Conservation (phyloP, 2,888 invertebrate genomes). For the Koerneria pararmatus region DNA sequence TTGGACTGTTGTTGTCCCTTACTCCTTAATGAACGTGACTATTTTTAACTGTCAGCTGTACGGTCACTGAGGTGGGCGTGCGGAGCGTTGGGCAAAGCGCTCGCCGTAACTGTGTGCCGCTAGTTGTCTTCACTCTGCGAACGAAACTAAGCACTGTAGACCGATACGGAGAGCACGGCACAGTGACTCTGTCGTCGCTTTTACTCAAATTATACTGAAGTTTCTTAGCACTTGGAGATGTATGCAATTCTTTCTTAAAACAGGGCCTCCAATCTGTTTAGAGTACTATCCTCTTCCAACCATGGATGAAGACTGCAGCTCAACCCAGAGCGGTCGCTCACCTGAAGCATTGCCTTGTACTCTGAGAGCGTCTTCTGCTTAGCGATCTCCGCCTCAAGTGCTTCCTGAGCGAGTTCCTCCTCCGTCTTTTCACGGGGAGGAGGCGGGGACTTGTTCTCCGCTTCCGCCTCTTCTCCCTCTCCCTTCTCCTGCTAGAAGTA, state of each 20-base stretch:
- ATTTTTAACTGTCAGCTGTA: no score
- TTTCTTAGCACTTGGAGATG: no score
- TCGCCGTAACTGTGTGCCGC: conserved; percentile 16
- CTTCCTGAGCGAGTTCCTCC: conserved; percentile 43
- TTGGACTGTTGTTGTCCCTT: no score
- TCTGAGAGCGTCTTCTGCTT: conserved; percentile 57
- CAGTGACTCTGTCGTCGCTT: background rate
- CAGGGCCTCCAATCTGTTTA: no score
- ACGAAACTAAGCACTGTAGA: conserved; percentile 10
- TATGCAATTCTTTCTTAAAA: no score
- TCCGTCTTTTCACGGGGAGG: conserved; percentile 45
- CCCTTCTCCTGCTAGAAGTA: conserved; percentile 31
- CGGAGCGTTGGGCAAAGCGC: conserved; percentile 26
- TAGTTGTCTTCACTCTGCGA: background rate
- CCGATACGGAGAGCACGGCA: background rate
- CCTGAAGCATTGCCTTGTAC: conserved; percentile 41
- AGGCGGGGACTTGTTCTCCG: conserved; percentile 34
- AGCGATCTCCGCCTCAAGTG: conserved; percentile 34
- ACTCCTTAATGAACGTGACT: no score
- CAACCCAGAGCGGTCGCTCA: conserved; percentile 15
- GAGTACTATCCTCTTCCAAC: no score
- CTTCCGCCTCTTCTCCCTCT: conserved; percentile 30
- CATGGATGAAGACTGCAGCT: background rate
- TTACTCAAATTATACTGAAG: background rate
- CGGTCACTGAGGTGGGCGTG: conserved; percentile 16